Conservation (phyloP, 1,140 invertebrate species). For the Coelopa frigida region DNA sequence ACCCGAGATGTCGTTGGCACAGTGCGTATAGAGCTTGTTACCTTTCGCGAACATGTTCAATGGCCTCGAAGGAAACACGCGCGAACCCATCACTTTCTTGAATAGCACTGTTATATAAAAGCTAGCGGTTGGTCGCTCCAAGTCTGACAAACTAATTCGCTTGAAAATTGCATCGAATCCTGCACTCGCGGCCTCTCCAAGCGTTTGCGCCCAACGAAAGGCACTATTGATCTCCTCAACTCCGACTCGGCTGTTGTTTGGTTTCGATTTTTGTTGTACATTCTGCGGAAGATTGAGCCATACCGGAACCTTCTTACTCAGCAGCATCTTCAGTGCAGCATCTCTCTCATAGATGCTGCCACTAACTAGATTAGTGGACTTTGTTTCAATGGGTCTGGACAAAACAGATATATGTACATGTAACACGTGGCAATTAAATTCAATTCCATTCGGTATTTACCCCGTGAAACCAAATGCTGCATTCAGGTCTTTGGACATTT, state of each 20-base stretch:
- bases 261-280: slow-evolving; percentile 1
- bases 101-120: slow-evolving; percentile 35
- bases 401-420: slow-evolving; percentile 8
- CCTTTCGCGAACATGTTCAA: slow-evolving; percentile 25
- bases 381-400: not conserved
- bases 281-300: slow-evolving; percentile 35
- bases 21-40: slow-evolving; percentile 39
- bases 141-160: slow-evolving; percentile 25
- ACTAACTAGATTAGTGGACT: too few relatives aligned
- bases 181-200: slow-evolving; percentile 38
- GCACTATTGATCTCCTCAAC: slow-evolving; percentile 30
- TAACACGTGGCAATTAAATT: not conserved
- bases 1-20: slow-evolving; percentile 34
- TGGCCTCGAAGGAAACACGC: slow-evolving; percentile 33
- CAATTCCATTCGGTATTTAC: slow-evolving; percentile 21
- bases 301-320: slow-evolving; percentile 27
- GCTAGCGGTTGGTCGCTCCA: slow-evolving; percentile 27
- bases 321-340: slow-evolving; percentile 25
- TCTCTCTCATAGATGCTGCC: slow-evolving; percentile 26
- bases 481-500: slow-evolving; percentile 34
- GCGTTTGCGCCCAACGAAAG: slow-evolving; percentile 36
- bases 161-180: slow-evolving; percentile 40
- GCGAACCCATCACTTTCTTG: slow-evolving; percentile 40
- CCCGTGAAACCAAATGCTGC: slow-evolving; percentile 38
- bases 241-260: slow-evolving; percentile 17